Percentiles rank a stretch among this genome's conserved stretches.
Evolutionary conservation across 1,140 invertebrate species (phyloP).

Genomic region (Panulirus ornatus): DNA sequence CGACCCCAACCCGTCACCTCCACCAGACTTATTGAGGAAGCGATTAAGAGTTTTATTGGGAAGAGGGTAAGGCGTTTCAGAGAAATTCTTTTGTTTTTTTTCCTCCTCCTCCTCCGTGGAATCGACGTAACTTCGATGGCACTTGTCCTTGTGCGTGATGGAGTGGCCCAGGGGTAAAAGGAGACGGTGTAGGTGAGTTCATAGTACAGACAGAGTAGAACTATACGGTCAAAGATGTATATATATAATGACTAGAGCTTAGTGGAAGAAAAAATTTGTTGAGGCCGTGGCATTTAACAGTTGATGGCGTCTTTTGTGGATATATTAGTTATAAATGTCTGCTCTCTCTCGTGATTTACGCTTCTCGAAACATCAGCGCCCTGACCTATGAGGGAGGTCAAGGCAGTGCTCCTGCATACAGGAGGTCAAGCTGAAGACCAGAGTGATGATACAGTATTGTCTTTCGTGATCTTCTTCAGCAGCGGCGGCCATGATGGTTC

Average conservation of each 20-base stretch:
- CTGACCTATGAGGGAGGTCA: too few relatives aligned
- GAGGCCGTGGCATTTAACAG: conserved; percentile 23
- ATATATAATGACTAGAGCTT: background rate
- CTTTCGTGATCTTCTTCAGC: too few relatives aligned
- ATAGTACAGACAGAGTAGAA: too few relatives aligned
- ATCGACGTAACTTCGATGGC: conserved; percentile 19
- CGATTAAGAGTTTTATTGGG: conserved; percentile 51
- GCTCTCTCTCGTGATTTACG: too few relatives aligned
- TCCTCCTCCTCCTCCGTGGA: too few relatives aligned
- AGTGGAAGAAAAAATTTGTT: too few relatives aligned
- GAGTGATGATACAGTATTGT: too few relatives aligned
- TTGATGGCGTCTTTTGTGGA: background rate
- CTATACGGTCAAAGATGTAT: background rate
- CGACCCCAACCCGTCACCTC: conserved; percentile 9
- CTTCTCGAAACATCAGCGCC: too few relatives aligned
- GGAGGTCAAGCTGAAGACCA: too few relatives aligned
- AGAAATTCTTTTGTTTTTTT: conserved; percentile 24
- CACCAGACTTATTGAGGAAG: conserved; percentile 29
- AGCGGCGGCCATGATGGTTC: too few relatives aligned
- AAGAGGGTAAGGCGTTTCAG: conserved; percentile 22
- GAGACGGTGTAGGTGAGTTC: background rate
- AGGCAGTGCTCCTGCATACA: too few relatives aligned
- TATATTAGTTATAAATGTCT: conserved; percentile 26
- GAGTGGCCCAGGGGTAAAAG: background rate
- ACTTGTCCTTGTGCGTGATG: conserved; percentile 34